Evolutionary conservation across 2,888 invertebrate species (phyloP).

Genomic region (Tuberolachnus salignus): DNA sequence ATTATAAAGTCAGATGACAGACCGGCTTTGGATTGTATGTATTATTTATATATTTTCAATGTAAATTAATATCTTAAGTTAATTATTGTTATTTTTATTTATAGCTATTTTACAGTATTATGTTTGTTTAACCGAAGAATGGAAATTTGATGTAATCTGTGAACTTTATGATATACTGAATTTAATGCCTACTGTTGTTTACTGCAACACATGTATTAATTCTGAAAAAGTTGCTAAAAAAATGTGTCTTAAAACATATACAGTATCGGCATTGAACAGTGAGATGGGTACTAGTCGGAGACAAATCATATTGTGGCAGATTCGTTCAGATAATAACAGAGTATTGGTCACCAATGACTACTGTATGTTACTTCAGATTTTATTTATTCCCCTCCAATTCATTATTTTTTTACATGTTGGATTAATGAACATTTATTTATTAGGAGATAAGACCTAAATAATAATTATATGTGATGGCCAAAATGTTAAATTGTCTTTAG

Average conservation of each 20-base stretch:
- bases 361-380: neutral
- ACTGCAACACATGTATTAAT: constrained; percentile 23
- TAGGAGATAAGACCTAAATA: neutral
- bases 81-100: neutral
- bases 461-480: neutral
- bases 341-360: constrained; percentile 28
- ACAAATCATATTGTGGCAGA: constrained; percentile 2
- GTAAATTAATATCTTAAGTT: neutral
- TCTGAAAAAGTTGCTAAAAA: neutral
- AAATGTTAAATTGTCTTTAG: neutral
- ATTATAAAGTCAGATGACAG: constrained; percentile 27
- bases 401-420: neutral
- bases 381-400: neutral
- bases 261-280: constrained; percentile 11
- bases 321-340: neutral
- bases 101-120: constrained; percentile 41
- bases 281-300: constrained; percentile 13
- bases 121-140: constrained; percentile 24
- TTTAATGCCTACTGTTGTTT: constrained; percentile 24
- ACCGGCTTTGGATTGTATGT: constrained; percentile 31
- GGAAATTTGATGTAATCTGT: constrained; percentile 37
- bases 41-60: neutral
- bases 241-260: constrained; percentile 13
- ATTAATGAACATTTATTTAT: neutral
- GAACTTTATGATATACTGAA: constrained; percentile 15